A percentile compares a stretch with the other conserved stretches of the same genome.
Evolutionary conservation across 2,888 invertebrate genomes (phyloP).

Genomic region (Troides helena): DNA sequence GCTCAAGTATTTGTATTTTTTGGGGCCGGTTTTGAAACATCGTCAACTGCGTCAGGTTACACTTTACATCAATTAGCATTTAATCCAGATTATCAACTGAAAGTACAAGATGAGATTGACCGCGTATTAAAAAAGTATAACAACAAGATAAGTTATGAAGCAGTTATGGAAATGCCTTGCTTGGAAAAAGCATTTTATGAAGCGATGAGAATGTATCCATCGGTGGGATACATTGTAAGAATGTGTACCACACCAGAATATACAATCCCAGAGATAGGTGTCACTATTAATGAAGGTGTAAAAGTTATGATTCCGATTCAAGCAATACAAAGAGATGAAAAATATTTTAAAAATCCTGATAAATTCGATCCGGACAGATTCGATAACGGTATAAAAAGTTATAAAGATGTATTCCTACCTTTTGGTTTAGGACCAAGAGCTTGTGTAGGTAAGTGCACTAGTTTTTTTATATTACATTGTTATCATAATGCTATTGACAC

Average conservation of each 20-base stretch:
- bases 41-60: constrained; percentile 72
- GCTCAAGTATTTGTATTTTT: constrained; percentile 73
- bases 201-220: constrained; percentile 67
- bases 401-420: constrained; percentile 52
- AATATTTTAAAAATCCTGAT: constrained; percentile 59
- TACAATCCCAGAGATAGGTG: constrained; percentile 60
- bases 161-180: constrained; percentile 65
- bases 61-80: constrained; percentile 72
- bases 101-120: constrained; percentile 67
- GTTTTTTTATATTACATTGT: too few species aligned
- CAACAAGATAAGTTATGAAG: constrained; percentile 62
- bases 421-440: constrained; percentile 70
- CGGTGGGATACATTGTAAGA: constrained; percentile 62
- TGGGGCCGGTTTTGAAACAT: constrained; percentile 77
- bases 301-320: constrained; percentile 63
- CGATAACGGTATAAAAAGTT: constrained; percentile 50
- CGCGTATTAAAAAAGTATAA: constrained; percentile 55
- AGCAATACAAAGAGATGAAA: constrained; percentile 63
- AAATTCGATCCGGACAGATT: constrained; percentile 67
- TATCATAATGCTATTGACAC: too few species aligned
- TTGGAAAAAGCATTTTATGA: constrained; percentile 68
- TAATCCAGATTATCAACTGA: constrained; percentile 66
- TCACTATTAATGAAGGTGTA: constrained; percentile 60
- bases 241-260: constrained; percentile 61
- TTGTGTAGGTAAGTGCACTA: constrained; percentile 60